These are phyloP conservation scores for Papilio protenor DNA, from an alignment of 2,888 invertebrate genomes.

Conservation along the genomic window DNA sequence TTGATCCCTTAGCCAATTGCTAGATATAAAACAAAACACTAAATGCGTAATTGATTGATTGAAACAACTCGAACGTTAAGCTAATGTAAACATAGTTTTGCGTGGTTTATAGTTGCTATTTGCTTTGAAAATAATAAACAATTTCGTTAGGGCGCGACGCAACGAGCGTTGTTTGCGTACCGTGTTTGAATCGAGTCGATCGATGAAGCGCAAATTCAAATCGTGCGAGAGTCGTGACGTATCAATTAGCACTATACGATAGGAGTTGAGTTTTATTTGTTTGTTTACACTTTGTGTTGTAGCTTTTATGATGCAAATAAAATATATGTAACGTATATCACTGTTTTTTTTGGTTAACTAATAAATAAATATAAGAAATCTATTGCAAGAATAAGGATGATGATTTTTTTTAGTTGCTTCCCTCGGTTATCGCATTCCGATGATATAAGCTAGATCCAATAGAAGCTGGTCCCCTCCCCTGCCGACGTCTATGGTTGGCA, in stretches of 20 bases:
- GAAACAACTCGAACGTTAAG: neutral
- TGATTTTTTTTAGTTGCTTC: too few species aligned
- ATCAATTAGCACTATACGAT: conserved; percentile 43
- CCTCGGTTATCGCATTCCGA: too few species aligned
- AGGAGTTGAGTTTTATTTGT: conserved; percentile 26
- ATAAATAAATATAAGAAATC: too few species aligned
- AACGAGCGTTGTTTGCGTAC: conserved; percentile 34
- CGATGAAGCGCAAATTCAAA: conserved; percentile 43
- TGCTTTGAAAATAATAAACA: conserved; percentile 37
- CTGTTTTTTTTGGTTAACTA: neutral
- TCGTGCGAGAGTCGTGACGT: conserved; percentile 44
- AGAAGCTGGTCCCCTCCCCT: too few species aligned
- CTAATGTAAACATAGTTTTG: conserved; percentile 17
- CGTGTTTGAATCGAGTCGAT: conserved; percentile 41
- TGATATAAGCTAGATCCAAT: too few species aligned
- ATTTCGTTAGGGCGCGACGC: conserved; percentile 18
- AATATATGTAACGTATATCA: neutral
- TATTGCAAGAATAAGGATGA: too few species aligned
- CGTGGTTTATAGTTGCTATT: conserved; percentile 15
- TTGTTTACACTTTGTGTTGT: conserved; percentile 15
- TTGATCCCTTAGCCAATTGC: neutral
- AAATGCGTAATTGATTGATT: neutral
- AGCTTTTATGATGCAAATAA: conserved; percentile 3
- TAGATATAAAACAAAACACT: neutral
- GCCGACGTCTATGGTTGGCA: too few species aligned